These are phyloP conservation scores for Caenorhabditis virilis DNA, from an alignment of 2,888 invertebrate genomes.

Conservation along the genomic window DNA sequence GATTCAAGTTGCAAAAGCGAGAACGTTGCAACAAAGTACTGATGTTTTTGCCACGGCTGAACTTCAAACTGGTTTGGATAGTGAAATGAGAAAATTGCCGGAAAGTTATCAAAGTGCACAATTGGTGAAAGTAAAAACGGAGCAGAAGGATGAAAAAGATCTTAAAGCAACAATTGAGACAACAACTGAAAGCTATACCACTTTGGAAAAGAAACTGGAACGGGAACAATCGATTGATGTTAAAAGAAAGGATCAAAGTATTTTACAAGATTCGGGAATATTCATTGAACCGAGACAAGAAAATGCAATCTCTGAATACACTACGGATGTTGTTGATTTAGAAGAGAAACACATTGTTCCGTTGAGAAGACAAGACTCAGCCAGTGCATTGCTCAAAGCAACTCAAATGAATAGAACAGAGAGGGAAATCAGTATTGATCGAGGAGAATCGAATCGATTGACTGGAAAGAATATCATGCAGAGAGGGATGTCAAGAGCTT, in stretches of 20 bases:
- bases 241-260: conserved; percentile 15
- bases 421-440: conserved; percentile 34
- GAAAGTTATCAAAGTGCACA: conserved; percentile 42
- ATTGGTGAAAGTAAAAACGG: conserved; percentile 14
- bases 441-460: conserved; percentile 38
- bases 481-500: conserved; percentile 24
- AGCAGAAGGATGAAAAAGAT: conserved; percentile 19
- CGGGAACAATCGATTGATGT: conserved; percentile 26
- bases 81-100: conserved; percentile 34
- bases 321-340: conserved; percentile 34
- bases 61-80: conserved; percentile 32
- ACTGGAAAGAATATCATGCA: conserved; percentile 17
- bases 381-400: conserved; percentile 35
- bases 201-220: conserved; percentile 12
- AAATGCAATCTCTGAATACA: conserved; percentile 30
- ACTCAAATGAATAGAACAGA: conserved; percentile 22
- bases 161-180: conserved; percentile 24
- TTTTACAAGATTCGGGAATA: conserved; percentile 7
- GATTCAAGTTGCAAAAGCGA: conserved; percentile 28
- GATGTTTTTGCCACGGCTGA: conserved; percentile 28
- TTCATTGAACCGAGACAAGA: conserved; percentile 32
- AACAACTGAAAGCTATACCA: conserved; percentile 10
- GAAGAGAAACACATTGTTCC: conserved; percentile 29
- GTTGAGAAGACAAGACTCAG: conserved; percentile 22
- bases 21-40: conserved; percentile 18